Percentiles rank a stretch among this genome's conserved stretches.
phyloP scores from a whole-genome alignment of 2,113 vertebrate genomes.

The Macrotus californicus region DNA sequence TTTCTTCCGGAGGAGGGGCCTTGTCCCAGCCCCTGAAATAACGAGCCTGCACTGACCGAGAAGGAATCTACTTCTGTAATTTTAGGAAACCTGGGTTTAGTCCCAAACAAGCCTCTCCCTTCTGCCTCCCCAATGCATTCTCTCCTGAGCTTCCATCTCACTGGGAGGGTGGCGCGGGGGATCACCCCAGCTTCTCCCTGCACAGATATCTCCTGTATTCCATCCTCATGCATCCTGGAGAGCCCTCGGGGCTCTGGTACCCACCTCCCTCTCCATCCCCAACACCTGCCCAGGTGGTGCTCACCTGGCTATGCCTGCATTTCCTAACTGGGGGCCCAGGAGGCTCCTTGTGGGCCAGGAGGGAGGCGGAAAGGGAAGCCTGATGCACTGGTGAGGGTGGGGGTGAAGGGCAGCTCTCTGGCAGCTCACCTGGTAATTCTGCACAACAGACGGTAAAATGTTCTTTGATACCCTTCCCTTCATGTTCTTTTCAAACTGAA shows the following conservation, averaged over 20 bases:
- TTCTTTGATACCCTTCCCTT: constrained; percentile 75
- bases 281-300: too few species aligned
- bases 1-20: neutral
- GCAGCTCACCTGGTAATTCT: constrained; percentile 56
- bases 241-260: accelerated
- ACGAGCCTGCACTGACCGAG: neutral
- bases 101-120: neutral
- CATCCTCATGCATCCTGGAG: accelerated
- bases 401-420: too few species aligned
- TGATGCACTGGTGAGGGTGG: accelerated
- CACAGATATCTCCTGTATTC: accelerated
- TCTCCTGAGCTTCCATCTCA: neutral
- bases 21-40: neutral
- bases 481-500: constrained; percentile 90
- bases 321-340: neutral
- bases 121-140: neutral
- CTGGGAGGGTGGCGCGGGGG: too few species aligned
- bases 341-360: neutral
- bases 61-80: neutral
- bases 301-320: neutral
- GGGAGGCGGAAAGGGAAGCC: neutral
- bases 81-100: neutral
- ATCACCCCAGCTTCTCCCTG: neutral
- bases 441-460: constrained; percentile 46
- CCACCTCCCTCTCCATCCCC: neutral